Evolutionary conservation across 1,140 invertebrate species (phyloP).

Genomic region (Bombus vancouverensis): DNA sequence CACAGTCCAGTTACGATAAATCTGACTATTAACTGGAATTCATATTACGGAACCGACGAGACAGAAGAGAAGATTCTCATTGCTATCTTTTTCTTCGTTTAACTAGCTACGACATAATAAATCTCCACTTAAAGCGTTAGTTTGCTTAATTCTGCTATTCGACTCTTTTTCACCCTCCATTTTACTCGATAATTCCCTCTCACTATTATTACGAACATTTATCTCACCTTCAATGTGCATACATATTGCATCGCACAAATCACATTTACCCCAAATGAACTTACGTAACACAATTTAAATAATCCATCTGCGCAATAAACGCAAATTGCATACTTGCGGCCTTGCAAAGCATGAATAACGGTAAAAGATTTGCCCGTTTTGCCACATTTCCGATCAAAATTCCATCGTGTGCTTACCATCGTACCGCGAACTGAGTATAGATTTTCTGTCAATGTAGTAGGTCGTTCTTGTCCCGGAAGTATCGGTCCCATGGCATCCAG

Average conservation of each 20-base stretch:
- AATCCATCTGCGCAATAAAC: background rate
- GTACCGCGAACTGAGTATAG: constrained; percentile 2
- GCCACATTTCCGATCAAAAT: background rate
- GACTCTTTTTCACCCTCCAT: background rate
- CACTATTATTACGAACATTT: background rate
- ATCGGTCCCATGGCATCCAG: background rate
- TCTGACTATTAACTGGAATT: too few species aligned
- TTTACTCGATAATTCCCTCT: background rate
- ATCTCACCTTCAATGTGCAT: too few species aligned
- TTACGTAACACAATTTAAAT: background rate
- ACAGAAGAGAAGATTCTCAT: too few species aligned
- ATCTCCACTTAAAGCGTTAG: background rate
- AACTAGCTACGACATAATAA: background rate
- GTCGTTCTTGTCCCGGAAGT: constrained; percentile 7
- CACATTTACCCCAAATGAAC: background rate
- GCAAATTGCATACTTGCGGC: background rate
- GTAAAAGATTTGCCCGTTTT: background rate
- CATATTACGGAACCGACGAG: too few species aligned
- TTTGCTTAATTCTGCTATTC: background rate
- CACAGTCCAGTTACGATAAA: too few species aligned
- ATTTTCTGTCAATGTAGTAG: constrained; percentile 9
- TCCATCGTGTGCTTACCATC: background rate
- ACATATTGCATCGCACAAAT: background rate
- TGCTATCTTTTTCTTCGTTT: background rate
- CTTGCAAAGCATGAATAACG: background rate